Evolutionary conservation across 2,888 invertebrate genomes (phyloP).

Genomic region (Chrysodeixis includens): DNA sequence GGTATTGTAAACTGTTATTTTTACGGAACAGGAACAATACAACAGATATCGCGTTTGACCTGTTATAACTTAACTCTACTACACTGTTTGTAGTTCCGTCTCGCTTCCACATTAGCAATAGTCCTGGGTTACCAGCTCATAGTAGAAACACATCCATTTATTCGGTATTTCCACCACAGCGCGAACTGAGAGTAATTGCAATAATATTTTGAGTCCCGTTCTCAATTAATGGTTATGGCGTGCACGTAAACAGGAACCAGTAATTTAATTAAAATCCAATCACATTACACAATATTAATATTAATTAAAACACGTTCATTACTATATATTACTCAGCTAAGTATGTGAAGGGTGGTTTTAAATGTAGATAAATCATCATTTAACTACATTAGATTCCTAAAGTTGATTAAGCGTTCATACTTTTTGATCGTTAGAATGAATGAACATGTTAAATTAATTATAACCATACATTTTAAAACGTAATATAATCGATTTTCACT

Average conservation of each 20-base stretch:
- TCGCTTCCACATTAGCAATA: too few species aligned
- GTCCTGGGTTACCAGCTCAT: too few species aligned
- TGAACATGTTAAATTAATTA: too few species aligned
- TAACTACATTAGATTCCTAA: slow-evolving; percentile 22
- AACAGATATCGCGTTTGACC: too few species aligned
- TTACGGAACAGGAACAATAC: too few species aligned
- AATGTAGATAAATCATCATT: slow-evolving; percentile 18
- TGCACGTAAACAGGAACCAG: background rate
- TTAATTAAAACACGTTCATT: slow-evolving; percentile 21
- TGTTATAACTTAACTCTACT: too few species aligned
- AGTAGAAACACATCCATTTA: too few species aligned
- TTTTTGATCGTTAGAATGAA: slow-evolving; percentile 4
- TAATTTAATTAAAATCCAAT: slow-evolving; percentile 34
- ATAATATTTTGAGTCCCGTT: background rate
- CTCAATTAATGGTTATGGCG: background rate
- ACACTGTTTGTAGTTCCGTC: too few species aligned
- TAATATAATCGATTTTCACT: too few species aligned
- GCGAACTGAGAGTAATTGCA: background rate
- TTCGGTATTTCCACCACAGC: too few species aligned
- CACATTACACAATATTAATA: slow-evolving; percentile 17
- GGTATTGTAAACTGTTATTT: too few species aligned
- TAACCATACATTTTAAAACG: too few species aligned
- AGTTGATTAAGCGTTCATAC: slow-evolving; percentile 12
- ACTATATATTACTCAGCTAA: slow-evolving; percentile 23
- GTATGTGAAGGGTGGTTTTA: slow-evolving; percentile 21